phyloP scores from a whole-genome alignment of 2,797 vertebrate genomes.

The Petrocephalus schoutedeni region DNA sequence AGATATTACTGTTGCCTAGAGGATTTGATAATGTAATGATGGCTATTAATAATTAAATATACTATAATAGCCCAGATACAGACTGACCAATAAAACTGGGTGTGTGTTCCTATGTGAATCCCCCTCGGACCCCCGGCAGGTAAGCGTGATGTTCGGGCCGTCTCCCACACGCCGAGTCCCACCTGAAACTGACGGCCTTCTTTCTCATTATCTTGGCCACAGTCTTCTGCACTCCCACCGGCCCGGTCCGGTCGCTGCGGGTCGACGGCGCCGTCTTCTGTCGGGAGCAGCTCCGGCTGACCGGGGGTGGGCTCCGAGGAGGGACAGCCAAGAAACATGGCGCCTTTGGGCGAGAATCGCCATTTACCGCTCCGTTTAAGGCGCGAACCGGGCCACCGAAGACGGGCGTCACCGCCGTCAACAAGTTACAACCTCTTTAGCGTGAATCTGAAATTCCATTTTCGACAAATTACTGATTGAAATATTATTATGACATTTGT shows the following conservation, averaged over 20 bases:
- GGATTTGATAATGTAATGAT: not conserved
- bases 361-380: not conserved
- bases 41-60: conserved; percentile 5
- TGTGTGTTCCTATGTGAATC: not conserved
- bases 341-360: not conserved
- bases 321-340: not conserved
- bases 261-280: conserved; percentile 55
- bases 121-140: not conserved
- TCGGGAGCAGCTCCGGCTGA: conserved; percentile 45
- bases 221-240: conserved; percentile 50
- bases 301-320: conserved; percentile 47
- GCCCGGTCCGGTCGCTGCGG: conserved; percentile 62
- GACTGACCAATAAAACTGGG: not conserved
- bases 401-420: not conserved
- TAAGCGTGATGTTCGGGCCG: not conserved
- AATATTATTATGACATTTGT: not conserved
- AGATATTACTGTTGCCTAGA: not conserved
- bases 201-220: conserved; percentile 48
- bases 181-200: conserved; percentile 48
- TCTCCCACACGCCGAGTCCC: conserved; percentile 12
- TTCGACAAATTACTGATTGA: not conserved
- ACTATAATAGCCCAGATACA: not conserved
- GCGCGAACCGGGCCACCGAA: not conserved
- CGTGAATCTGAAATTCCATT: not conserved
- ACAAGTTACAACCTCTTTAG: not conserved